Base-by-base conservation (phyloP, 2,113 vertebrate species). In the Eupsittula cactorum region DNA sequence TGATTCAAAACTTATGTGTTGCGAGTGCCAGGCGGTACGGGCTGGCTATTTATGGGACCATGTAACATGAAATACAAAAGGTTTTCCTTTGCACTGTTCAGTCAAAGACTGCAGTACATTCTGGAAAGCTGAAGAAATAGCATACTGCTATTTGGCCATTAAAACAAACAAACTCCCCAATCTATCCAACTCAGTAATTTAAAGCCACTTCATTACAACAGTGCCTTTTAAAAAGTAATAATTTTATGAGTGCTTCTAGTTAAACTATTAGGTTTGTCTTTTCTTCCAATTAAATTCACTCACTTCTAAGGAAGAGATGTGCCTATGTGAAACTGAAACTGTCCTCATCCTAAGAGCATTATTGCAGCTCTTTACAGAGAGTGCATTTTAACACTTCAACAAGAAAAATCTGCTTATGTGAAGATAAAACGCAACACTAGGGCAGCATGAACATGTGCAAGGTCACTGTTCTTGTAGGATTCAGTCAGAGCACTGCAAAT, bases 281-380 rank as follows among this genome's bases (percentile, higher is more conserved):
- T 60, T 88, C 83, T 90, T 59, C 52, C 73, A 95, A 95, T 94
- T 96, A 96, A 92, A 92, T 84, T 78, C 78, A 94, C 78, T 93
- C 83, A 76, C 64, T 95, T 71, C 71, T 4, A 50, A 86, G 52
- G 64, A 82, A 77, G 57, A 93, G 33, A 93, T 3, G n/a, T 88
- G 49, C 44, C 27, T 31, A 94, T 86, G 77, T 82, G 69, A 73
- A 96, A 81, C 79, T 20, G 52, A 90, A 94, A 93, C 67, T 68
- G 60, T 92, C 41, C 52, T 37, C 24, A 2, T 63, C 70, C 75
- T 78, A 49, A 52, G 82, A 95, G 53, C 47, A 47, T 57, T 83
- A 47, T 29, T 73, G 42, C 57, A 47, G 41, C 10, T 55, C 62
- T 76, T 95, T 81, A 27, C 79, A 29, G 65, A 92, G 44, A 76